Percentiles rank a stretch among this genome's conserved stretches.
phyloP scores from a whole-genome alignment of 2,888 invertebrate genomes.

The Amiota mariae region DNA sequence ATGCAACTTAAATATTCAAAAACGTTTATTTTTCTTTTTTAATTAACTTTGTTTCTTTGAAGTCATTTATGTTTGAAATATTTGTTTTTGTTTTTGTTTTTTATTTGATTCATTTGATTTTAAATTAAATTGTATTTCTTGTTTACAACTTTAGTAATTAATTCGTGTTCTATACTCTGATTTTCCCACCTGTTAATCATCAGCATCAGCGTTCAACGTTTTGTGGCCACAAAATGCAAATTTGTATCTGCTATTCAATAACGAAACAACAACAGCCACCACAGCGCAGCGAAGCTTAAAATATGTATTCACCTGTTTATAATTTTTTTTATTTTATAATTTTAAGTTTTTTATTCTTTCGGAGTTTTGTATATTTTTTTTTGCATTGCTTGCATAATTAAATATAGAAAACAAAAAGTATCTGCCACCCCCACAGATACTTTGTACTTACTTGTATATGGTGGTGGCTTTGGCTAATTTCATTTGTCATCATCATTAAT shows the following conservation, averaged over 20 bases:
- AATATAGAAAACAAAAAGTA: slow-evolving; percentile 1
- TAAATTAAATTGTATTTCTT: too few relatives aligned
- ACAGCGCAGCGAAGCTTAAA: slow-evolving; percentile 26
- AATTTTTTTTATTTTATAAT: too few relatives aligned
- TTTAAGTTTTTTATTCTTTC: neutral
- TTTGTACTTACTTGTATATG: neutral
- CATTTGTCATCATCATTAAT: slow-evolving; percentile 26
- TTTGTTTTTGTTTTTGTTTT: too few relatives aligned
- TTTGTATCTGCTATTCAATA: neutral
- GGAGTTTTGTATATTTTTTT: neutral
- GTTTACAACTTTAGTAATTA: neutral
- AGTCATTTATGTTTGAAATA: too few relatives aligned
- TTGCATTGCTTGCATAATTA: slow-evolving; percentile 21
- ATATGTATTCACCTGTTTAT: neutral
- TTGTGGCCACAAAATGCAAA: neutral
- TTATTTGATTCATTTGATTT: too few relatives aligned
- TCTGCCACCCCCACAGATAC: slow-evolving; percentile 6
- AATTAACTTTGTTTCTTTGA: too few relatives aligned
- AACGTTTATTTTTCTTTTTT: too few relatives aligned
- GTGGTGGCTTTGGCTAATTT: slow-evolving; percentile 12
- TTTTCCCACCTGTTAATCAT: slow-evolving; percentile 18
- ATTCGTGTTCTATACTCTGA: neutral
- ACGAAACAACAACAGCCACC: neutral
- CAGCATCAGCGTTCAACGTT: neutral
- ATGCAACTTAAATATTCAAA: too few relatives aligned